These are phyloP conservation scores for Nasua narica DNA, from an alignment of 2,797 vertebrate species.

Conservation along the genomic window DNA sequence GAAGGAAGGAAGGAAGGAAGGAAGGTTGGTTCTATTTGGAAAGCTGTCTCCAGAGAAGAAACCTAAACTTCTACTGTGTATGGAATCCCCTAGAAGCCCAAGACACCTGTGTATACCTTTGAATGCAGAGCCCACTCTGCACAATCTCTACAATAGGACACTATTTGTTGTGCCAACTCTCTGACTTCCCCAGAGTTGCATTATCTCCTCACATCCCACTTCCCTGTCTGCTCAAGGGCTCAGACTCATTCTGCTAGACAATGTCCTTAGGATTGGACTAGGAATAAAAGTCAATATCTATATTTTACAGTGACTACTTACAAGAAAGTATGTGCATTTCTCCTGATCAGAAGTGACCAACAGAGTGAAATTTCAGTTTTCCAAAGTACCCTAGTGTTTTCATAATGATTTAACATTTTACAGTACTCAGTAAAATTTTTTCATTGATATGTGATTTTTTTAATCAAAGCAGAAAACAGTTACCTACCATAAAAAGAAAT, in stretches of 20 bases:
- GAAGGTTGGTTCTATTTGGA: background rate
- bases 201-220: background rate
- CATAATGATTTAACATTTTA: background rate
- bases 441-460: background rate
- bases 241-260: background rate
- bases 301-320: background rate
- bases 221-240: background rate
- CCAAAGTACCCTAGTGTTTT: background rate
- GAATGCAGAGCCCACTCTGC: background rate
- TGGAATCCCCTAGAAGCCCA: background rate
- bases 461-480: background rate
- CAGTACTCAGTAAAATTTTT: background rate
- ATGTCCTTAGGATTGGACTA: background rate
- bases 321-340: background rate
- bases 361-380: background rate
- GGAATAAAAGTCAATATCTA: background rate
- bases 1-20: fast-evolving
- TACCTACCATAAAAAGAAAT: background rate
- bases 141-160: background rate
- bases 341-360: background rate
- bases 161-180: background rate
- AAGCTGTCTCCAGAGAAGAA: background rate
- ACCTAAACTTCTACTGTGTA: background rate
- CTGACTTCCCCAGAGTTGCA: background rate
- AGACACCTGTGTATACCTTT: background rate